phyloP scores from a whole-genome alignment of 2,888 invertebrate species.

The Eueremaeus valkanovi region DNA sequence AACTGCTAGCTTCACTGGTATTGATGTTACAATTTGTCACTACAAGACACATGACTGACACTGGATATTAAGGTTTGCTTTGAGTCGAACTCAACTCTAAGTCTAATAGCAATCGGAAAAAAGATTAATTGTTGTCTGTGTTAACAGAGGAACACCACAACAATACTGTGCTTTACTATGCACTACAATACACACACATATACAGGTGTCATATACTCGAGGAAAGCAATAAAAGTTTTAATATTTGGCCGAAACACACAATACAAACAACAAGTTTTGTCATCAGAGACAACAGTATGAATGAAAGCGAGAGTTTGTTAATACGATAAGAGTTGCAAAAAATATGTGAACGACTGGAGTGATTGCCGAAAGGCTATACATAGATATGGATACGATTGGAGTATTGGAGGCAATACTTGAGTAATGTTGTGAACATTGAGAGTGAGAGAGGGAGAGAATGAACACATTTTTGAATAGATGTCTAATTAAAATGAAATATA shows the following conservation, averaged over 20 bases:
- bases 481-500: neutral
- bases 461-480: neutral
- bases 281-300: neutral
- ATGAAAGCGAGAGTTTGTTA: neutral
- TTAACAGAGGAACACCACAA: neutral
- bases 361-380: neutral
- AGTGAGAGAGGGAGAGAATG: too few relatives aligned
- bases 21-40: constrained; percentile 35
- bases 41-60: constrained; percentile 33
- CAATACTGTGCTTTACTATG: neutral
- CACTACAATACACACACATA: too few relatives aligned
- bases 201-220: neutral
- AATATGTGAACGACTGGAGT: neutral
- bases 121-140: neutral
- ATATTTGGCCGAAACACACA: neutral
- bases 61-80: neutral
- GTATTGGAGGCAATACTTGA: neutral
- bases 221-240: neutral
- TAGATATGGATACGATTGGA: neutral
- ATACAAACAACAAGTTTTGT: neutral
- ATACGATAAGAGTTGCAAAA: neutral
- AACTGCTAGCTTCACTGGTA: constrained; percentile 24
- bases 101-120: neutral
- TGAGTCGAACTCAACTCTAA: too few relatives aligned
- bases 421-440: too few relatives aligned